A percentile compares a stretch with the other conserved stretches of the same genome.
phyloP scores from a whole-genome alignment of 2,888 invertebrate genomes.

The Habroteleia sp. region DNA sequence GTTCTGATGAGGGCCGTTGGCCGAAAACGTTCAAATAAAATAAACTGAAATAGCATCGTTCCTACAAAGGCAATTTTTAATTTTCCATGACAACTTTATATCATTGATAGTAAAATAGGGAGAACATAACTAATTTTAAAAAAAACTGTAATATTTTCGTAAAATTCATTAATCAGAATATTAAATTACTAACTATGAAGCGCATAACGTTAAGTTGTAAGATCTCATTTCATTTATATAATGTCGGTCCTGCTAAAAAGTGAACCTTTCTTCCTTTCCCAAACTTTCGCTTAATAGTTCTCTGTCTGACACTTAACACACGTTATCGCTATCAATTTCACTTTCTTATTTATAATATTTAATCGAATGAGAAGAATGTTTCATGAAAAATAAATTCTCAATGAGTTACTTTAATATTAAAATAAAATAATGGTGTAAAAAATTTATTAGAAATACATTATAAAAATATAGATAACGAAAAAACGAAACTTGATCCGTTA shows the following conservation, averaged over 20 bases:
- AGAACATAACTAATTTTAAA: no score
- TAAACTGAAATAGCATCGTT: no score
- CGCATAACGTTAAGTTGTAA: conserved; percentile 64
- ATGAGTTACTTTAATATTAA: conserved; percentile 4
- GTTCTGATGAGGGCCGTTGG: no score
- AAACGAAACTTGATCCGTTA: conserved; percentile 13
- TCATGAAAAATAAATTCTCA: neutral
- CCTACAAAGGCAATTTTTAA: no score
- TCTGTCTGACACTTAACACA: conserved; percentile 16
- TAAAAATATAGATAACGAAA: conserved; percentile 15
- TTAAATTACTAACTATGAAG: conserved; percentile 64
- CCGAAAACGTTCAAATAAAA: no score
- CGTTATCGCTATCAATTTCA: conserved; percentile 9
- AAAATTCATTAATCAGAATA: conserved; percentile 39
- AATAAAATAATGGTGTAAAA: neutral
- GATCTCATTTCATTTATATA: conserved; percentile 77
- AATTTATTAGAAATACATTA: conserved; percentile 15
- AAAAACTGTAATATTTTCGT: conserved; percentile 50
- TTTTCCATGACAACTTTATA: no score
- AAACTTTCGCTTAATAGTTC: conserved; percentile 45
- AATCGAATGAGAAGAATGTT: no score
- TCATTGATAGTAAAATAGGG: no score
- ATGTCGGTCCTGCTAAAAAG: conserved; percentile 76
- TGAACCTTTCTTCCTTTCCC: conserved; percentile 63
- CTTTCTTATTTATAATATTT: conserved; percentile 29